Percentiles rank a stretch among this genome's conserved stretches.
Conservation (phyloP, 1,140 invertebrate species). For the Apolygus lucorum region DNA sequence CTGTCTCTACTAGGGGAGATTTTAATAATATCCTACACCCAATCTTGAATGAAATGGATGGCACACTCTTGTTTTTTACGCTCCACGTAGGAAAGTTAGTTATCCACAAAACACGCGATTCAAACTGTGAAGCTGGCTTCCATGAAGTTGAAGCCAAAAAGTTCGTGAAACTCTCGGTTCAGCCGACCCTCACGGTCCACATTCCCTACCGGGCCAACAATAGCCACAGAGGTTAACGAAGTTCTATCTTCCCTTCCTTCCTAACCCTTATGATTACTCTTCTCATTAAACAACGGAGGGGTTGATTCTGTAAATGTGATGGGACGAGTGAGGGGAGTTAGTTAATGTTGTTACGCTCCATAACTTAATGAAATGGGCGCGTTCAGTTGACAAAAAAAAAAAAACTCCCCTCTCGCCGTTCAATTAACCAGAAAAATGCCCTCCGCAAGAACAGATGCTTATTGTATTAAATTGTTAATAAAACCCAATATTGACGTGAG, state of each 20-base stretch:
- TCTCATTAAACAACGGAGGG: neutral
- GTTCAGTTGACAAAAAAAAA: neutral
- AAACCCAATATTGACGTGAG: too few relatives aligned
- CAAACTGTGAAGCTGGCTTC: too few relatives aligned
- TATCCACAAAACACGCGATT: too few relatives aligned
- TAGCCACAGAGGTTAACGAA: neutral
- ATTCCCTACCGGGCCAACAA: neutral
- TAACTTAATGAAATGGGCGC: neutral
- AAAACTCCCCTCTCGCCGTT: neutral
- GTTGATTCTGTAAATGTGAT: neutral
- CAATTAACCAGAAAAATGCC: neutral
- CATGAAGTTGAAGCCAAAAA: neutral
- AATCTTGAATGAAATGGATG: too few relatives aligned
- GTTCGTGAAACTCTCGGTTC: neutral
- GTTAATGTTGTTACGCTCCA: neutral
- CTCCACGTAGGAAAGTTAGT: too few relatives aligned
- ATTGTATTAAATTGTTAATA: neutral
- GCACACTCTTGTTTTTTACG: too few relatives aligned
- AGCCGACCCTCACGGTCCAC: neutral
- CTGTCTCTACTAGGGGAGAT: too few relatives aligned
- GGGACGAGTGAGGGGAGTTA: neutral
- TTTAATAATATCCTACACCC: too few relatives aligned
- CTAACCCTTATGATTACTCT: neutral
- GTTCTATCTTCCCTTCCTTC: neutral
- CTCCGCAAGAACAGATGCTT: neutral